Evolutionary conservation across 2,797 vertebrate genomes (phyloP).

Genomic region (Acanthurus leucopareius): DNA sequence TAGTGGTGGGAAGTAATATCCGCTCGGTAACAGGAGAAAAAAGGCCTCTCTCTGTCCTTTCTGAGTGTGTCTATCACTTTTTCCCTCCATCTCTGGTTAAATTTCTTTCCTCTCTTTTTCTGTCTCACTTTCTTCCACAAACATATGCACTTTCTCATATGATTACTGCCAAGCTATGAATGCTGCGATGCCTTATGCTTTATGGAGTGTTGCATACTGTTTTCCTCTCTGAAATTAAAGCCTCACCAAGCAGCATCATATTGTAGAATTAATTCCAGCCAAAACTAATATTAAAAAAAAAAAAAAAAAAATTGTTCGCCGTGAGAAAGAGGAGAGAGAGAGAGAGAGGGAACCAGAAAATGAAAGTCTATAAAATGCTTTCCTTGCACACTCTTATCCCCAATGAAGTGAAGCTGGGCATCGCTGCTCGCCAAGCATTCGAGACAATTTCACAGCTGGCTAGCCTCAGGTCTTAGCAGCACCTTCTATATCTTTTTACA

Average conservation of each 20-base stretch:
- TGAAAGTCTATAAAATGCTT: slow-evolving; percentile 73
- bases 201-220: slow-evolving; percentile 65
- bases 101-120: slow-evolving; percentile 39
- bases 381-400: slow-evolving; percentile 73
- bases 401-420: slow-evolving; percentile 69
- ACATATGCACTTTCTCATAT: slow-evolving; percentile 37
- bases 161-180: slow-evolving; percentile 44
- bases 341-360: slow-evolving; percentile 47
- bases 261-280: slow-evolving; percentile 66
- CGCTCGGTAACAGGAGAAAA: slow-evolving; percentile 62
- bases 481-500: slow-evolving; percentile 76
- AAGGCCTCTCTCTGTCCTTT: slow-evolving; percentile 17
- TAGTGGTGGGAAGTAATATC: slow-evolving; percentile 71
- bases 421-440: slow-evolving; percentile 64
- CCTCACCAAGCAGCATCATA: slow-evolving; percentile 59
- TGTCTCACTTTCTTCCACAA: slow-evolving; percentile 44
- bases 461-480: slow-evolving; percentile 79
- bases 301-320: too few species aligned
- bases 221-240: slow-evolving; percentile 66
- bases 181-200: slow-evolving; percentile 58
- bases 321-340: slow-evolving; percentile 24
- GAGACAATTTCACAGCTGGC: slow-evolving; percentile 84
- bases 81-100: slow-evolving; percentile 41
- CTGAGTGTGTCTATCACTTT: slow-evolving; percentile 26
- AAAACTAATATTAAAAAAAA: slow-evolving; percentile 70